These are phyloP conservation scores for Uloborus diversus DNA, from an alignment of 1,140 invertebrate genomes.

Conservation along the genomic window DNA sequence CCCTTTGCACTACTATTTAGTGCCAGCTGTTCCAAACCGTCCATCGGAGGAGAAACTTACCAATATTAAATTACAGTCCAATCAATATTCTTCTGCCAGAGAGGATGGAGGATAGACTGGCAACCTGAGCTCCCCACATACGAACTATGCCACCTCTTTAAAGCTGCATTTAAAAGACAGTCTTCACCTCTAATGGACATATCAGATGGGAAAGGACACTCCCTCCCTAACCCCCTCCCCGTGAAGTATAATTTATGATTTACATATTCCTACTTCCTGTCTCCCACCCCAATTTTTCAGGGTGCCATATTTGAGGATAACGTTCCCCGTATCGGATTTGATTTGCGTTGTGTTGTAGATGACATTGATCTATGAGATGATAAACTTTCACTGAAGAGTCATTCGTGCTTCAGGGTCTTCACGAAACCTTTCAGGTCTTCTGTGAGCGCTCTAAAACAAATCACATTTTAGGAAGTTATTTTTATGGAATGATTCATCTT, in stretches of 20 bases:
- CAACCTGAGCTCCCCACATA: neutral
- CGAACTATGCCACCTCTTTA: conserved; percentile 42
- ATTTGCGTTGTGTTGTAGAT: conserved; percentile 5
- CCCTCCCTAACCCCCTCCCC: neutral
- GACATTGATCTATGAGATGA: conserved; percentile 46
- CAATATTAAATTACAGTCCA: conserved; percentile 53
- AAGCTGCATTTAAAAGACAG: conserved; percentile 16
- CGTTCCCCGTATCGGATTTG: neutral
- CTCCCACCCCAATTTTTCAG: neutral
- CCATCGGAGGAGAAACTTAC: conserved; percentile 20
- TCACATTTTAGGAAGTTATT: no score
- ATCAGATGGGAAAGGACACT: conserved; percentile 20
- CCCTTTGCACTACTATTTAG: neutral
- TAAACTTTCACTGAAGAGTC: conserved; percentile 27
- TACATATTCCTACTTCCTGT: conserved; percentile 31
- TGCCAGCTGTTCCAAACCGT: conserved; percentile 22
- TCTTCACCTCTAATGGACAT: conserved; percentile 35
- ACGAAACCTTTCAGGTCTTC: no score
- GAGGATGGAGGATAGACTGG: neutral
- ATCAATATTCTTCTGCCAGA: conserved; percentile 49
- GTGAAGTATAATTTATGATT: conserved; percentile 47
- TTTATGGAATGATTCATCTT: no score
- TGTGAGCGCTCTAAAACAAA: no score
- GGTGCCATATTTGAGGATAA: neutral
- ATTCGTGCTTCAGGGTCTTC: no score